These are phyloP conservation scores for Paragorgia papillata DNA, from an alignment of 92 coral and sea anemone genomes.

Conservation along the genomic window DNA sequence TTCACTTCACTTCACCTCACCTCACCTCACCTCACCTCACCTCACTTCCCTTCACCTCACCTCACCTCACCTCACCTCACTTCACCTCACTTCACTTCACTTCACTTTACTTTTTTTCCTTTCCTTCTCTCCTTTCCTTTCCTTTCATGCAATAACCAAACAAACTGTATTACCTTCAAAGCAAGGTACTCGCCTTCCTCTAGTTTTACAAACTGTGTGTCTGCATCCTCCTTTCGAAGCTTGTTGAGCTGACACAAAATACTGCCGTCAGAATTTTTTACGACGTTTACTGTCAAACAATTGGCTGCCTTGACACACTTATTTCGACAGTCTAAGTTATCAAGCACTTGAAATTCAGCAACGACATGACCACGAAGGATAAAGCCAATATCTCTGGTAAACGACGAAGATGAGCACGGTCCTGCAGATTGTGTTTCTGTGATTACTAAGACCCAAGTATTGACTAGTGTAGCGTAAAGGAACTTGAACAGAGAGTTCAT, in stretches of 20 bases:
- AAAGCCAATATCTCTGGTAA: not conserved
- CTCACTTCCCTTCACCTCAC: not conserved
- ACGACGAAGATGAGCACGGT: slow-evolving; percentile 4
- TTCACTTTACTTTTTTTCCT: not conserved
- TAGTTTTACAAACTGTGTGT: not conserved
- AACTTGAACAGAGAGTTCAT: too few species aligned
- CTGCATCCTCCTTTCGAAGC: not conserved
- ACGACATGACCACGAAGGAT: slow-evolving; percentile 4
- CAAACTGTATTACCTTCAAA: not conserved
- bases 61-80: not conserved
- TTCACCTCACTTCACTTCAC: not conserved
- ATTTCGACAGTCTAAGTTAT: not conserved
- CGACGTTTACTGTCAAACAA: not conserved
- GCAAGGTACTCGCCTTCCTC: not conserved
- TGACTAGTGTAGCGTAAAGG: too few species aligned
- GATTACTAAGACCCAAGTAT: too few species aligned
- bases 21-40: too few species aligned
- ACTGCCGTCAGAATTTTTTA: not conserved
- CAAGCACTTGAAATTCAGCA: not conserved
- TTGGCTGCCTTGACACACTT: not conserved
- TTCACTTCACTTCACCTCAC: too few species aligned
- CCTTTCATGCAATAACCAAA: not conserved
- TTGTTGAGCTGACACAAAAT: slow-evolving; percentile 1
- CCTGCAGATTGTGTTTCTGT: too few species aligned
- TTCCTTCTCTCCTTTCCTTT: not conserved